phyloP scores from a whole-genome alignment of 2,797 vertebrate species.

The Sardinella longiceps region DNA sequence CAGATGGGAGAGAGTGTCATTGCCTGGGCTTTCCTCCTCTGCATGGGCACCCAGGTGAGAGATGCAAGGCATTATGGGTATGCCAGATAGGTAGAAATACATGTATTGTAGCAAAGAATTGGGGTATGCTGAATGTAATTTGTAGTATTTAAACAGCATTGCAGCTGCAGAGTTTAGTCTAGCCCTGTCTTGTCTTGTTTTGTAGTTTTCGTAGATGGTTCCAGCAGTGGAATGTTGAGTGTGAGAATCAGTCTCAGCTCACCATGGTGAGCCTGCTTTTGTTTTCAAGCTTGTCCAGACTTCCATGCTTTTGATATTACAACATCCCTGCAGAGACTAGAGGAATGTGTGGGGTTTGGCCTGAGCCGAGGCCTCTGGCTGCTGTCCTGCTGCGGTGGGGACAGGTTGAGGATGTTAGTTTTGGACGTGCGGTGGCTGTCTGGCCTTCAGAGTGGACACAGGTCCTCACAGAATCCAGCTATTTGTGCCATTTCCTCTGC shows the following conservation, averaged over 20 bases:
- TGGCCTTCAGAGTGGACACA: neutral
- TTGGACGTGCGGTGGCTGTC: neutral
- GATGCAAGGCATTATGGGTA: neutral
- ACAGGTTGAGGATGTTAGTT: constrained; percentile 17
- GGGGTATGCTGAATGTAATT: neutral
- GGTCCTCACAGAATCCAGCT: neutral
- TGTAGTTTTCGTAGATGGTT: neutral
- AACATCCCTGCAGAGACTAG: neutral
- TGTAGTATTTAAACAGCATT: neutral
- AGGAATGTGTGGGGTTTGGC: constrained; percentile 9
- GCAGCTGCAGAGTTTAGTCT: neutral
- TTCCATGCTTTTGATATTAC: constrained; percentile 11
- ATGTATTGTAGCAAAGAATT: neutral
- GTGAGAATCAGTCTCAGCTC: neutral
- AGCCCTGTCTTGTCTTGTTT: neutral
- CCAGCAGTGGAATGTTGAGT: neutral
- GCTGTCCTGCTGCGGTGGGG: neutral
- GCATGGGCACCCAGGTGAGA: constrained; percentile 69
- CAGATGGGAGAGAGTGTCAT: constrained; percentile 48
- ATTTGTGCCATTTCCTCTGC: constrained; percentile 1
- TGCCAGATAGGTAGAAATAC: neutral
- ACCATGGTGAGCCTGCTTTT: neutral
- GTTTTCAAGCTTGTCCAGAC: neutral
- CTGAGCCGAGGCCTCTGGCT: neutral
- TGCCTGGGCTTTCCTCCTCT: constrained; percentile 61